phyloP scores from a whole-genome alignment of 2,113 vertebrate species.

The Salvelinus alpinus region DNA sequence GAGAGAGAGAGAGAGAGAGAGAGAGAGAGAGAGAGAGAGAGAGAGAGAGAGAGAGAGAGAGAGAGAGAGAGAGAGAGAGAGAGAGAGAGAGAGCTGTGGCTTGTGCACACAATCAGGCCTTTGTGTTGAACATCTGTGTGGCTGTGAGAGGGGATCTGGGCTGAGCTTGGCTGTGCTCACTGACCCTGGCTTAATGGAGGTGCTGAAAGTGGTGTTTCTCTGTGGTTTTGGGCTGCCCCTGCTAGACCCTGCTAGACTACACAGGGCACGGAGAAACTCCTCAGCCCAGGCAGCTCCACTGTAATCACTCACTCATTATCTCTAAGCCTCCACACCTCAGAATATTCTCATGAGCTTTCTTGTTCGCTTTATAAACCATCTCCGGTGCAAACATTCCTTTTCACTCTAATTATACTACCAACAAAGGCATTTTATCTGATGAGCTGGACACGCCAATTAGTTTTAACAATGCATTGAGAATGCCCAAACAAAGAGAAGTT shows the following conservation, averaged over 20 bases:
- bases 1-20: too few relatives aligned
- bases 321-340: conserved; percentile 3
- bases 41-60: conserved; percentile 5
- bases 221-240: neutral
- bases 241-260: neutral
- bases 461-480: neutral
- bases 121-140: conserved; percentile 62
- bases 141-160: conserved; percentile 36
- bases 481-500: neutral
- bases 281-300: conserved; percentile 1
- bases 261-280: conserved; percentile 2
- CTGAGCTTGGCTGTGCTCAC: conserved; percentile 14
- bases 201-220: conserved; percentile 41
- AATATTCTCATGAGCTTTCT: conserved; percentile 1
- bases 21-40: conserved; percentile 22
- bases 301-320: conserved; percentile 18
- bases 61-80: neutral
- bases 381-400: neutral
- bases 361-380: neutral
- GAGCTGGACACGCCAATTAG: neutral
- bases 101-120: conserved; percentile 53
- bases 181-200: conserved; percentile 46
- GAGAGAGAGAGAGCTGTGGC: conserved; percentile 23
- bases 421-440: neutral
- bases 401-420: neutral